Percentiles rank a stretch among this genome's conserved stretches.
These are phyloP conservation scores for Astur gentilis DNA, from an alignment of 2,113 vertebrate species.

Conservation along the genomic window DNA sequence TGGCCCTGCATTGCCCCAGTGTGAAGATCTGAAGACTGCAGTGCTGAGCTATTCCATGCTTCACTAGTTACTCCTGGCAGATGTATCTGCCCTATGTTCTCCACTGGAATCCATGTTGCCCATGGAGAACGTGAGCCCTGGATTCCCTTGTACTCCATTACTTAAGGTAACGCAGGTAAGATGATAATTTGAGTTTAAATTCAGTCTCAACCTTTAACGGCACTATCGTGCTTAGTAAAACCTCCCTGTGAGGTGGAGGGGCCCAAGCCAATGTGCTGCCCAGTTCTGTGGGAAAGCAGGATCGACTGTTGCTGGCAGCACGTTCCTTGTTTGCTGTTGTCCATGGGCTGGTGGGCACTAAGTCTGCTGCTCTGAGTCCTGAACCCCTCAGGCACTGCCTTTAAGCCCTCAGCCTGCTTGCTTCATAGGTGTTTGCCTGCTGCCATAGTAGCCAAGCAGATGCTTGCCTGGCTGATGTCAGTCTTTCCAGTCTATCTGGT, in stretches of 20 bases:
- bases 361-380: not conserved
- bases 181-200: not conserved
- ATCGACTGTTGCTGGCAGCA: not conserved
- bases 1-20: not conserved
- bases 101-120: not conserved
- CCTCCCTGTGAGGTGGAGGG: not conserved
- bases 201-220: not conserved
- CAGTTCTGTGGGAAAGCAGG: not conserved
- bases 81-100: not conserved
- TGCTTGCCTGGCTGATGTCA: not conserved
- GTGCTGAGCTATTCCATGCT: not conserved
- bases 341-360: rapidly evolving
- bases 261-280: not conserved
- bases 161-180: not conserved
- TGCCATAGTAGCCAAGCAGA: not conserved
- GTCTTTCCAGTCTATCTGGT: not conserved
- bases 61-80: not conserved
- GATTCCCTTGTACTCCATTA: not conserved
- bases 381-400: rapidly evolving
- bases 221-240: not conserved
- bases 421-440: not conserved
- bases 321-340: not conserved
- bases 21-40: not conserved
- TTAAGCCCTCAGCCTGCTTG: not conserved
- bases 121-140: not conserved